Evolutionary conservation across 2,113 vertebrate genomes (phyloP).

Genomic region (Spilogale gracilis): DNA sequence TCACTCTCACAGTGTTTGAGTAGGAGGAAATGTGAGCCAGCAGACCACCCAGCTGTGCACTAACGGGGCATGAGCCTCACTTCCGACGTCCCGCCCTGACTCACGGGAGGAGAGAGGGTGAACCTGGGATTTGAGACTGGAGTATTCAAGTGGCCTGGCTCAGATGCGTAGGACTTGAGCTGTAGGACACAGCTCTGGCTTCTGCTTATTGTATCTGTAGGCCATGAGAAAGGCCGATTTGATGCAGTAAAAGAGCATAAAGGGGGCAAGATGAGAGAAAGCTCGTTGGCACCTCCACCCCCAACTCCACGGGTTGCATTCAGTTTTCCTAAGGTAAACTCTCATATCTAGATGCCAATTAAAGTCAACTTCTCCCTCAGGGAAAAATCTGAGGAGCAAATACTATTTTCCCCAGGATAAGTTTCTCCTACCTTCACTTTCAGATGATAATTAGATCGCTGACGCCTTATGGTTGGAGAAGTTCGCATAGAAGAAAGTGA

Average conservation of each 20-base stretch:
- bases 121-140: neutral
- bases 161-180: neutral
- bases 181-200: neutral
- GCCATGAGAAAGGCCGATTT: neutral
- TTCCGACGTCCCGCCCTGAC: neutral
- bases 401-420: neutral
- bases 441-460: neutral
- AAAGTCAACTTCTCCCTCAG: neutral
- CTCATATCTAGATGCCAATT: neutral
- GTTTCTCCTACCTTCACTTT: neutral
- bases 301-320: neutral
- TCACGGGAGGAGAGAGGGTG: neutral
- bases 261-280: neutral
- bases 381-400: neutral
- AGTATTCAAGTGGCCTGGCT: neutral
- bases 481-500: neutral
- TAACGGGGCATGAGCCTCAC: neutral
- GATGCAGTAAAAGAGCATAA: neutral
- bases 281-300: neutral
- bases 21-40: neutral
- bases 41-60: neutral
- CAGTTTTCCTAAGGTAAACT: neutral
- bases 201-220: neutral
- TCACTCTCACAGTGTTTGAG: neutral
- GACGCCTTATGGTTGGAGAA: neutral